A percentile compares a stretch with the other conserved stretches of the same genome.
phyloP scores from a whole-genome alignment of 2,113 vertebrate genomes.

The Chrysochloris asiatica region DNA sequence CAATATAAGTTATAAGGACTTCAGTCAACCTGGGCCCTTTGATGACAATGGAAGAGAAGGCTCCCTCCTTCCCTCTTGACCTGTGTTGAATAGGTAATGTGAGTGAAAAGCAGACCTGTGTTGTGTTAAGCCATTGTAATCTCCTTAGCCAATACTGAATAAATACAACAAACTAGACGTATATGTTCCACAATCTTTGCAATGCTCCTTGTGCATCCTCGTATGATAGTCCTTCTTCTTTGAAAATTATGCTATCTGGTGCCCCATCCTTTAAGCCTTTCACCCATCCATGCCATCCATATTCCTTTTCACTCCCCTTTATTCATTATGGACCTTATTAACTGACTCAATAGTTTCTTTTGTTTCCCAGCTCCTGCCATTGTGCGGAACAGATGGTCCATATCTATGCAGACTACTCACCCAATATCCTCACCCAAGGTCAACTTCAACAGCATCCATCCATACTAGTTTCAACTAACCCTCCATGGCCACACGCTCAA shows the following conservation, averaged over 20 bases:
- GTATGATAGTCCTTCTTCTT: neutral
- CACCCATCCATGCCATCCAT: neutral
- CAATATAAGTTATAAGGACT: neutral
- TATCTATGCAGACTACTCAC: neutral
- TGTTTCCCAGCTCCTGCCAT: neutral
- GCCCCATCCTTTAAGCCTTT: neutral
- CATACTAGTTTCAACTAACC: neutral
- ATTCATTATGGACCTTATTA: conserved; percentile 4
- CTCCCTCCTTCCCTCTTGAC: neutral
- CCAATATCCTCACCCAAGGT: neutral
- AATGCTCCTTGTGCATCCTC: neutral
- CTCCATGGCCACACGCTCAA: neutral
- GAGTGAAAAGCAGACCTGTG: neutral
- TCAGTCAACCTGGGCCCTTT: neutral
- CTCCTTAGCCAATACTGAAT: neutral
- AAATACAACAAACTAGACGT: neutral
- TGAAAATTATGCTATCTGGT: neutral
- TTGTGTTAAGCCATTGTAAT: neutral
- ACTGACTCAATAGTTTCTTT: neutral
- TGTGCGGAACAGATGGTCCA: neutral
- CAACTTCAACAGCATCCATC: neutral
- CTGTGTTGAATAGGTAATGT: neutral
- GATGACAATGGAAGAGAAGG: neutral
- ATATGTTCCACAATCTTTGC: neutral
- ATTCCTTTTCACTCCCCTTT: neutral